Conservation (phyloP, 2,888 invertebrate species). For the Drosophila recens region DNA sequence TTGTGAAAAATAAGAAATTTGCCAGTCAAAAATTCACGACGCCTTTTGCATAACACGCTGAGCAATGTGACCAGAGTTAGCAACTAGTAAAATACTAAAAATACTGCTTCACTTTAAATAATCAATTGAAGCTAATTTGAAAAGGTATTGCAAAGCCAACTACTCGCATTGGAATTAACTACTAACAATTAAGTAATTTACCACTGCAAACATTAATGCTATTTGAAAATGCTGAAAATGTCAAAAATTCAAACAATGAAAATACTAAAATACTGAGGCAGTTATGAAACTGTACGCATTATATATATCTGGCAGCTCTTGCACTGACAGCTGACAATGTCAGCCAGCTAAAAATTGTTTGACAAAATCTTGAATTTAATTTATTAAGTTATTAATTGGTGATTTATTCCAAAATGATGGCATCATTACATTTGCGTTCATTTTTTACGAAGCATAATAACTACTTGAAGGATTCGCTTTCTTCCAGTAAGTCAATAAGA, state of each 20-base stretch:
- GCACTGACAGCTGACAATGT: slow-evolving; percentile 19
- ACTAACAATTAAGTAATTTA: not conserved
- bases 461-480: not conserved
- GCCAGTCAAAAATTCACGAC: slow-evolving; percentile 67
- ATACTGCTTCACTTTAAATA: not conserved
- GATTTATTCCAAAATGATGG: not conserved
- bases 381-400: slow-evolving; percentile 2
- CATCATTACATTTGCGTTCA: not conserved
- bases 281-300: not conserved
- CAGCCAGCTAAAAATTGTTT: not conserved
- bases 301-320: slow-evolving; percentile 29
- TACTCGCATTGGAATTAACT: not conserved
- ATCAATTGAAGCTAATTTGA: not conserved
- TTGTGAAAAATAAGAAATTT: slow-evolving; percentile 38
- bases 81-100: slow-evolving; percentile 23
- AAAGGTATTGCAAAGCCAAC: not conserved
- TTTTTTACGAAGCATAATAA: not conserved
- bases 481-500: not conserved
- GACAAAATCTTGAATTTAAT: not conserved
- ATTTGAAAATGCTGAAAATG: not conserved
- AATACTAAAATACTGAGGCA: slow-evolving; percentile 4
- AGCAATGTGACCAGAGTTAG: slow-evolving; percentile 51
- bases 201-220: no score
- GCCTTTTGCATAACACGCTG: slow-evolving; percentile 81
- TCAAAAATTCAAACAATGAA: not conserved